Base-by-base conservation (phyloP, 1,140 invertebrate genomes). In the Propsilocerus akamusi region DNA sequence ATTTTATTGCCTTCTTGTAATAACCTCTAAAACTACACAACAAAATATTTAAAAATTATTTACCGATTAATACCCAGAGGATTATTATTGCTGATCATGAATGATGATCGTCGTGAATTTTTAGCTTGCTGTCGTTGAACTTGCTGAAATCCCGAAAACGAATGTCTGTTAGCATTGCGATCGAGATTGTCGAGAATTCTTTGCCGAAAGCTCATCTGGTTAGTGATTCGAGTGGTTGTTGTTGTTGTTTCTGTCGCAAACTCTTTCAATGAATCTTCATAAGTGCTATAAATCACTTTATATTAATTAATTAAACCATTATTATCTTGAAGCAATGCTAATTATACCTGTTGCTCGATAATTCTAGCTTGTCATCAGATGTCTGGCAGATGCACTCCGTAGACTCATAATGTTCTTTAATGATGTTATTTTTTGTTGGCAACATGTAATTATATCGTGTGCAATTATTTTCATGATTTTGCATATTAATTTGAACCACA, bases 401-500 rank as follows among this genome's bases (percentile, higher is more conserved):
- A 2, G 28, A 11, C 6, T 30, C 10, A 41, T 41, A 41, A 41
- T 41, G 34, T n/a, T n/a, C n/a, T 20, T 41, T 41, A 20, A 41
- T 41, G 17, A 41, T 41, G 17, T 41, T 41, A 17, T 41, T 41
- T 17, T 41, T 41, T 22, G 34, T 17, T 4, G 34, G 34, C 34
- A 41, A 17, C 7, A 41, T 41, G 17, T 17, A 41, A 17, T 41
- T 41, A 20, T 41, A 41, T 41, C 34, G 14, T 17, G 34, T 20
- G 22, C 34, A 41, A 20, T 41, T 41, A 8, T 14, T 20, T 20
- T 41, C 34, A 20, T 41, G 34, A 41, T 41, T 41, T 1, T 41
- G 34, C 14, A 41, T 8, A 41, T 41, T 41, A 8, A 41, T 5
- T 41, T 41, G 34, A 0, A 57, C 55, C 49, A 64, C 58, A 24